Percentiles rank a stretch among this genome's conserved stretches.
Conservation (phyloP, 2,888 invertebrate species). For the Megamerina dolium region DNA sequence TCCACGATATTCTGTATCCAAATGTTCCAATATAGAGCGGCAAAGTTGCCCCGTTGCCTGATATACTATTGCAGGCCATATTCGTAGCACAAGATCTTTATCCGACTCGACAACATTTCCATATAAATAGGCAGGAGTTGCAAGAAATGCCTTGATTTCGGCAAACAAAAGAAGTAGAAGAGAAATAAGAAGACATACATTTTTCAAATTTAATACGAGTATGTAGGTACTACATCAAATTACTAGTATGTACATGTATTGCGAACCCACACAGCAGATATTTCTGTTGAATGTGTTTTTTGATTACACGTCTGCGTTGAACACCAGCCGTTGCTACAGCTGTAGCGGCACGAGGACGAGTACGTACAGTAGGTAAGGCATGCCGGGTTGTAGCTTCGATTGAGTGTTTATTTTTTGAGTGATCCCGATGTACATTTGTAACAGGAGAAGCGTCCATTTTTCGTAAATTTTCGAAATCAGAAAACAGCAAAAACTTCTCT, state of each 20-base stretch:
- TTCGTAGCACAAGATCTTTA: slow-evolving; percentile 43
- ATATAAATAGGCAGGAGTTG: slow-evolving; percentile 47
- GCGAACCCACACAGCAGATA: slow-evolving; percentile 49
- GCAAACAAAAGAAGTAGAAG: slow-evolving; percentile 4
- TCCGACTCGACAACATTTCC: slow-evolving; percentile 48
- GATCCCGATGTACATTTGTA: slow-evolving; percentile 13
- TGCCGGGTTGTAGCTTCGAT: slow-evolving; percentile 15
- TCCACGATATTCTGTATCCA: slow-evolving; percentile 42
- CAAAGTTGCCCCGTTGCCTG: slow-evolving; percentile 45
- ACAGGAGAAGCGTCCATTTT: not conserved
- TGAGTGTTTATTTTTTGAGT: slow-evolving; percentile 14
- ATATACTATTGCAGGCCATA: slow-evolving; percentile 48
- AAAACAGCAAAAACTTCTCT: too few species aligned
- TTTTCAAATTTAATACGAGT: too few species aligned
- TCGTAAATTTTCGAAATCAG: too few species aligned
- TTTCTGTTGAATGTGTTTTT: slow-evolving; percentile 49
- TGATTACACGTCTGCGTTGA: slow-evolving; percentile 44
- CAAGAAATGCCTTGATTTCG: slow-evolving; percentile 45
- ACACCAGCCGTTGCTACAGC: slow-evolving; percentile 43
- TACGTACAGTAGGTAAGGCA: not conserved
- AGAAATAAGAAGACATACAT: too few species aligned
- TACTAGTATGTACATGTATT: slow-evolving; percentile 42
- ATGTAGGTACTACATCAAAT: too few species aligned
- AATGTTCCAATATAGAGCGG: slow-evolving; percentile 43
- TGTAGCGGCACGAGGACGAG: slow-evolving; percentile 21